Evolutionary conservation across 1,140 invertebrate species (phyloP).

Genomic region (Zaprionus inermis): DNA sequence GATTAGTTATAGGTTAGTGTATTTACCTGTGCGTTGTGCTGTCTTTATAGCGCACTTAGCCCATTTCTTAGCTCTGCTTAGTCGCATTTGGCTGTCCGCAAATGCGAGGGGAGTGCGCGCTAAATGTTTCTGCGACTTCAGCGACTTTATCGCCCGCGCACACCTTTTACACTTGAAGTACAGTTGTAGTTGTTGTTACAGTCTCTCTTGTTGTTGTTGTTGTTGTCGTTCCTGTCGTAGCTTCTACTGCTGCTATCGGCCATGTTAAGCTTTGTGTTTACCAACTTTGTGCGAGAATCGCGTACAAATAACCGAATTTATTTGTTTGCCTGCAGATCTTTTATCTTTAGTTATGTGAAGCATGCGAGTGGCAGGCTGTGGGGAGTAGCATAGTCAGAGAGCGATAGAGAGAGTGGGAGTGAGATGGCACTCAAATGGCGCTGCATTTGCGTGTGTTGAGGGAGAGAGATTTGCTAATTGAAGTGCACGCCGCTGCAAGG

Average conservation of each 20-base stretch:
- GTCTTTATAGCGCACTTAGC: constrained; percentile 10
- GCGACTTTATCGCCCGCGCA: constrained; percentile 32
- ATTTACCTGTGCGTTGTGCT: background rate
- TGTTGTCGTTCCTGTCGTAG: constrained; percentile 10
- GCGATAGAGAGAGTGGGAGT: background rate
- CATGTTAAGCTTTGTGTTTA: constrained; percentile 47
- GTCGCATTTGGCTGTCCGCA: constrained; percentile 30
- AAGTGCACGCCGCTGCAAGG: constrained; percentile 14
- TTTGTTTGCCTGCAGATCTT: constrained; percentile 35
- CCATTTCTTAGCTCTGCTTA: constrained; percentile 16
- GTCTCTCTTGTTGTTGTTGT: constrained; percentile 6
- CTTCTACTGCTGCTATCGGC: constrained; percentile 19
- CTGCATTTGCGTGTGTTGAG: too few species aligned
- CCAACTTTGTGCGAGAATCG: constrained; percentile 55
- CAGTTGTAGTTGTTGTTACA: constrained; percentile 18
- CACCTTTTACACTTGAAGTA: constrained; percentile 51
- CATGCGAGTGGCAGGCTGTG: background rate
- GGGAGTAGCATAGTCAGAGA: background rate
- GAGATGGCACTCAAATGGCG: too few species aligned
- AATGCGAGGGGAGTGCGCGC: constrained; percentile 34
- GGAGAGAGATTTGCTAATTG: constrained; percentile 26
- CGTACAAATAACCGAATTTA: constrained; percentile 66
- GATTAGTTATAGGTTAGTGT: background rate
- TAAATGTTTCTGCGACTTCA: constrained; percentile 29
- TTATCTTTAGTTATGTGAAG: constrained; percentile 25